Evolutionary conservation across 2,113 vertebrate species (phyloP).

Genomic region (Gasterosteus aculeatus): DNA sequence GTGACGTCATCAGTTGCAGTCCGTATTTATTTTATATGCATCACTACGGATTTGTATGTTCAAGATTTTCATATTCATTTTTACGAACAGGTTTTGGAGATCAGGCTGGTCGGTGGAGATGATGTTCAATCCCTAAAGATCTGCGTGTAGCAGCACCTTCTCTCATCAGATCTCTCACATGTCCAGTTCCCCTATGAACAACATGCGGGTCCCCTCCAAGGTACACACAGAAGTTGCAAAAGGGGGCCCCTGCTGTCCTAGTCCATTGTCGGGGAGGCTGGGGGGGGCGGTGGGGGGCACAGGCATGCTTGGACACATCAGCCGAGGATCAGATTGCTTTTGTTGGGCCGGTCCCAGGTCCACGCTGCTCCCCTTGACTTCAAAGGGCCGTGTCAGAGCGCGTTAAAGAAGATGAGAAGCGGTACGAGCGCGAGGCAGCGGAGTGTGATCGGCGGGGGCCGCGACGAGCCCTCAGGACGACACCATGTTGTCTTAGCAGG

Average conservation of each 20-base stretch:
- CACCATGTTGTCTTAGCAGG: constrained; percentile 75
- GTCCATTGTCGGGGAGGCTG: constrained; percentile 51
- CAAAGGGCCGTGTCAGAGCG: constrained; percentile 77
- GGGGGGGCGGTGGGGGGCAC: constrained; percentile 9
- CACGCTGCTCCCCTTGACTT: constrained; percentile 66
- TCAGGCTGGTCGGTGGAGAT: background rate
- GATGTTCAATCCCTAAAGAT: background rate
- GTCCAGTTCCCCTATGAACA: constrained; percentile 33
- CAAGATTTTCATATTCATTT: too few species aligned
- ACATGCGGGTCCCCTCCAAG: constrained; percentile 49
- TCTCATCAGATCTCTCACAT: constrained; percentile 40
- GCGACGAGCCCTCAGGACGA: constrained; percentile 52
- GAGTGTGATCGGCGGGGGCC: constrained; percentile 68
- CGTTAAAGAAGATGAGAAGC: constrained; percentile 77
- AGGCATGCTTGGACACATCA: constrained; percentile 70
- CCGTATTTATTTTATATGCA: too few species aligned
- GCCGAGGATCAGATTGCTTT: constrained; percentile 78
- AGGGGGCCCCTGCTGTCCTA: constrained; percentile 61
- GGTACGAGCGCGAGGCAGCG: constrained; percentile 38
- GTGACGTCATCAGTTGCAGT: too few species aligned
- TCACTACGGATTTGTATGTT: too few species aligned
- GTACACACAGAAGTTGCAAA: constrained; percentile 65
- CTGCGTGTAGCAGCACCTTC: background rate
- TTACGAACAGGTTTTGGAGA: too few species aligned
- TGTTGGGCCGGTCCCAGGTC: constrained; percentile 73